Conservation (phyloP, 2,113 vertebrate species). For the Phyllostomus hastatus region DNA sequence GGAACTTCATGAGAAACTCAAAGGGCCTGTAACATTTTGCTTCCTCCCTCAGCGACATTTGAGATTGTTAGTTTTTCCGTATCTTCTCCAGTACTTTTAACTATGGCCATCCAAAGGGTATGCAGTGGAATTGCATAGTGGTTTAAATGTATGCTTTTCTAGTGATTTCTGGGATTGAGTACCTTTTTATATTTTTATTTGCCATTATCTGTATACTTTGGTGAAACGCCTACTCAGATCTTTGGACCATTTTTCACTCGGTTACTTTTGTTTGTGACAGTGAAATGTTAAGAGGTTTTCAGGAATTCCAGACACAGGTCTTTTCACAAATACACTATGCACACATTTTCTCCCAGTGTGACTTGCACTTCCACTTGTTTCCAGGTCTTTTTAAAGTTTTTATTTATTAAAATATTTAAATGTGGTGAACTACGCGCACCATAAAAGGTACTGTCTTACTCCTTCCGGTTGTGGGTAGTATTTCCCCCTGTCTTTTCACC, state of each 20-base stretch:
- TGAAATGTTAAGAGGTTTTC: not conserved
- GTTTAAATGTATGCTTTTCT: conserved; percentile 13
- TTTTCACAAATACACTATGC: not conserved
- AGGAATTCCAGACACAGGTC: not conserved
- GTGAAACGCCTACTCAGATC: not conserved
- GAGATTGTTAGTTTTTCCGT: not conserved
- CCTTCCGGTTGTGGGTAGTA: not conserved
- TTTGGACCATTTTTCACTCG: not conserved
- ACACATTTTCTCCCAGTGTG: not conserved
- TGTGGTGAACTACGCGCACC: not conserved
- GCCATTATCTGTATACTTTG: not conserved
- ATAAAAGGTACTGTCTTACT: not conserved
- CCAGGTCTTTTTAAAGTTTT: not conserved
- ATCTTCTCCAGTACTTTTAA: not conserved
- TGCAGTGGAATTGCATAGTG: not conserved
- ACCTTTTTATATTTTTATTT: not conserved
- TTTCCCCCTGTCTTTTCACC: not conserved
- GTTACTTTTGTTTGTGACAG: not conserved
- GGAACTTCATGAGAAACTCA: not conserved
- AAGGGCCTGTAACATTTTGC: not conserved
- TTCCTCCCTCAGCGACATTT: not conserved
- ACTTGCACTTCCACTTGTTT: not conserved
- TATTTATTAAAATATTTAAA: not conserved
- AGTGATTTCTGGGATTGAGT: not conserved
- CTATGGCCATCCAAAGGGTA: not conserved